Evolutionary conservation across 2,888 invertebrate species (phyloP).

Genomic region (Anodontia alba): DNA sequence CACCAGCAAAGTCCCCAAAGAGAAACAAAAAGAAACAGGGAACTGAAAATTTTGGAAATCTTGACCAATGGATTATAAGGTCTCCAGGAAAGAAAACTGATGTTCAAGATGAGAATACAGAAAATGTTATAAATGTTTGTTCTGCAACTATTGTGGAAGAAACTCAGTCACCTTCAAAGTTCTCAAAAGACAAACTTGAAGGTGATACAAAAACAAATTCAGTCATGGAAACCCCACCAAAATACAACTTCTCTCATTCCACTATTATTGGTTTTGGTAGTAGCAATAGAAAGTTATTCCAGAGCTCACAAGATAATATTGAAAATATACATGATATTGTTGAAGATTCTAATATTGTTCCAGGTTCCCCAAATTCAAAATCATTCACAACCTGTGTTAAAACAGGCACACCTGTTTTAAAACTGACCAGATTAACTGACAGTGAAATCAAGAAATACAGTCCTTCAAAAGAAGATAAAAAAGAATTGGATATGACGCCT

Average conservation of each 20-base stretch:
- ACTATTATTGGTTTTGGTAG: constrained; percentile 46
- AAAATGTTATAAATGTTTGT: constrained; percentile 37
- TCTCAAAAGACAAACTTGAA: constrained; percentile 29
- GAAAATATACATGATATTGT: constrained; percentile 25
- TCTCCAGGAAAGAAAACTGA: constrained; percentile 47
- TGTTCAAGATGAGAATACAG: background rate
- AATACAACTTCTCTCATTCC: constrained; percentile 50
- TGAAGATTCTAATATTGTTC: constrained; percentile 68
- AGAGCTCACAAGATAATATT: constrained; percentile 40
- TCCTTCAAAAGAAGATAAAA: constrained; percentile 48
- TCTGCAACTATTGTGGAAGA: constrained; percentile 74
- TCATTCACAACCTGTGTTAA: constrained; percentile 26
- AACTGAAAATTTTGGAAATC: constrained; percentile 48
- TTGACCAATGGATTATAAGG: constrained; percentile 72
- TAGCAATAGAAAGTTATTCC: constrained; percentile 70
- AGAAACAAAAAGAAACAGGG: constrained; percentile 39
- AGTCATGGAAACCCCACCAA: constrained; percentile 73
- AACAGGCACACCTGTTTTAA: constrained; percentile 69
- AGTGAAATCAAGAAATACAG: constrained; percentile 66
- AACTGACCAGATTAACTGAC: constrained; percentile 63
- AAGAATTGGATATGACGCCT: constrained; percentile 18
- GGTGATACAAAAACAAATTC: constrained; percentile 38
- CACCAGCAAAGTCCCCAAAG: constrained; percentile 56
- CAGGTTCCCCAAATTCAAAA: constrained; percentile 59
- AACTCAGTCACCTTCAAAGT: constrained; percentile 76